Percentiles rank a stretch among this genome's conserved stretches.
These are phyloP conservation scores for Acanthurus tractus DNA, from an alignment of 2,797 vertebrate genomes.

Conservation along the genomic window DNA sequence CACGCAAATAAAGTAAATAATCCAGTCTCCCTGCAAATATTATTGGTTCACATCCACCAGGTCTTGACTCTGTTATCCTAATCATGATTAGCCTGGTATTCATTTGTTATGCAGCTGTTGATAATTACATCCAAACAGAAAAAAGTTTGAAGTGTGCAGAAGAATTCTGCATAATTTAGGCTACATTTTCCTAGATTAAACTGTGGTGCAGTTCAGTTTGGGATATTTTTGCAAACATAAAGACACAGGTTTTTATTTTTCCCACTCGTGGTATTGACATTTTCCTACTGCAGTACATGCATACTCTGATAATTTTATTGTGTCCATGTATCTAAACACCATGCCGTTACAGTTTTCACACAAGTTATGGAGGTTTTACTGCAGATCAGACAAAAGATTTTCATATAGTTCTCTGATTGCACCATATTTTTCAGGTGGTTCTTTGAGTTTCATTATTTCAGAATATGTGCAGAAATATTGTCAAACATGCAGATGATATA, in stretches of 20 bases:
- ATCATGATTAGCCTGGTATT: conserved; percentile 66
- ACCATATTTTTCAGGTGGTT: neutral
- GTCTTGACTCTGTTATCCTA: conserved; percentile 57
- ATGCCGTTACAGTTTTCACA: neutral
- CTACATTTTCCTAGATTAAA: conserved; percentile 21
- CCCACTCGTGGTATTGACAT: neutral
- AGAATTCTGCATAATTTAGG: neutral
- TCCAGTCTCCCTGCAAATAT: conserved; percentile 51
- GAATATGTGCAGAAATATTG: neutral
- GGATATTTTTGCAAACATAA: neutral
- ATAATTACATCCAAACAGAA: conserved; percentile 55
- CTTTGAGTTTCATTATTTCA: neutral
- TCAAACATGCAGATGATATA: neutral
- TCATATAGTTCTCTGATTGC: neutral
- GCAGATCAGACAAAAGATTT: neutral
- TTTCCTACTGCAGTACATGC: too few species aligned
- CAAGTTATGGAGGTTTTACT: neutral
- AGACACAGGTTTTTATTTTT: neutral
- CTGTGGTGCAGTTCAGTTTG: conserved; percentile 11
- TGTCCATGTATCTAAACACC: neutral
- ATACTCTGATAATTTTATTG: neutral
- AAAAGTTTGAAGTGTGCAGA: conserved; percentile 23
- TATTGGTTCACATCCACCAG: conserved; percentile 50
- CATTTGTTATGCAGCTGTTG: conserved; percentile 63
- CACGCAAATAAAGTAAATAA: conserved; percentile 51